phyloP scores from a whole-genome alignment of 2,113 vertebrate genomes.

The Rhegmatorhina hoffmannsi region DNA sequence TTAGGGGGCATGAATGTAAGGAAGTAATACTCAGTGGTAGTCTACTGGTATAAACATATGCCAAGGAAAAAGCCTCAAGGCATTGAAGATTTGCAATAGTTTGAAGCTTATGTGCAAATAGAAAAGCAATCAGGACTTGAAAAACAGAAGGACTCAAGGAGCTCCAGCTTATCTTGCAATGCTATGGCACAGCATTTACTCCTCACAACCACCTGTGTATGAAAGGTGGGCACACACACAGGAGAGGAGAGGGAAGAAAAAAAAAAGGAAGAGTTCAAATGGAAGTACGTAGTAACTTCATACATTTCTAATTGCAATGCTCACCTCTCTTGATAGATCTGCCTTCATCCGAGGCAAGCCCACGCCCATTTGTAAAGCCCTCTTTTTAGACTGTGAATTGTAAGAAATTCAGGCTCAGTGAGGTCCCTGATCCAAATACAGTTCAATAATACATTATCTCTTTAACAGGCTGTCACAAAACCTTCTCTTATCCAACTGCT shows the following conservation, averaged over 20 bases:
- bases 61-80: constrained; percentile 17
- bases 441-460: not conserved
- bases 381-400: not conserved
- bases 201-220: not conserved
- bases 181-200: not conserved
- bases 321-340: not conserved
- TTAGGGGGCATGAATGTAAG: constrained; percentile 9
- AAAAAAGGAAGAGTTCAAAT: not conserved
- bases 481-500: not conserved
- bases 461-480: not conserved
- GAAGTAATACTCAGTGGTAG: not conserved
- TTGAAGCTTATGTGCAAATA: not conserved
- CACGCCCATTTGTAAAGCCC: not conserved
- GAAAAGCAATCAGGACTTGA: not conserved
- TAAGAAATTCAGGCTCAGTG: not conserved
- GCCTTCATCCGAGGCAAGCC: not conserved
- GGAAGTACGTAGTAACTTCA: not conserved
- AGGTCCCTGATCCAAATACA: not conserved
- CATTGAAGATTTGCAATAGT: not conserved
- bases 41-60: constrained; percentile 14
- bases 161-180: not conserved
- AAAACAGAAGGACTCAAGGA: not conserved
- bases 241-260: not conserved
- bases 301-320: not conserved
- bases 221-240: not conserved